Percentiles rank a stretch among this genome's conserved stretches.
phyloP scores from a whole-genome alignment of 2,113 vertebrate genomes.

The Stigmatopora argus region DNA sequence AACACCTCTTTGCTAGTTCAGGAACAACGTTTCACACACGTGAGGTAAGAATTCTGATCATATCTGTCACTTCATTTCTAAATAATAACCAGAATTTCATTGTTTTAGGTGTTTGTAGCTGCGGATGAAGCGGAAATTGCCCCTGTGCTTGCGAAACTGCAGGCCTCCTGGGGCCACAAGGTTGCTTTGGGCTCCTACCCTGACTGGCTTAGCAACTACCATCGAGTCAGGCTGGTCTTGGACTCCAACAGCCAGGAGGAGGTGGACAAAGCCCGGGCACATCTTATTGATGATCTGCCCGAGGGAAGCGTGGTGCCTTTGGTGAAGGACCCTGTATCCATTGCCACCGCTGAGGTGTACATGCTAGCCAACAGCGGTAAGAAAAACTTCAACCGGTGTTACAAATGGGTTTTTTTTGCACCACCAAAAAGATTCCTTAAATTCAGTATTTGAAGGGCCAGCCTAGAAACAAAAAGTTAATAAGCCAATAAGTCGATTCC shows the following conservation, averaged over 20 bases:
- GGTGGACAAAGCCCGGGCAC: slow-evolving; percentile 72
- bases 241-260: slow-evolving; percentile 77
- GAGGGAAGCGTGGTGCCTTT: slow-evolving; percentile 69
- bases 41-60: slow-evolving; percentile 42
- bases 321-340: slow-evolving; percentile 68
- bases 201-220: slow-evolving; percentile 89
- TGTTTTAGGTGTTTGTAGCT: slow-evolving; percentile 72
- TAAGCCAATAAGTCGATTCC: no score
- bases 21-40: slow-evolving; percentile 75
- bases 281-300: slow-evolving; percentile 76
- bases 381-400: not conserved
- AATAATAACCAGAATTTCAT: not conserved
- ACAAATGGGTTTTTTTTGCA: not conserved
- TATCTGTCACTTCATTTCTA: not conserved
- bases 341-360: slow-evolving; percentile 79
- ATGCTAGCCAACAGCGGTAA: slow-evolving; percentile 78
- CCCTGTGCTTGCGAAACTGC: slow-evolving; percentile 63
- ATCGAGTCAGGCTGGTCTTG: slow-evolving; percentile 83
- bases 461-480: not conserved
- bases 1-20: slow-evolving; percentile 76
- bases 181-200: slow-evolving; percentile 89
- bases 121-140: slow-evolving; percentile 76
- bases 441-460: not conserved
- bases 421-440: not conserved
- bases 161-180: slow-evolving; percentile 65